Evolutionary conservation across 2,113 vertebrate genomes (phyloP).

Genomic region (Delphinapterus leucas): DNA sequence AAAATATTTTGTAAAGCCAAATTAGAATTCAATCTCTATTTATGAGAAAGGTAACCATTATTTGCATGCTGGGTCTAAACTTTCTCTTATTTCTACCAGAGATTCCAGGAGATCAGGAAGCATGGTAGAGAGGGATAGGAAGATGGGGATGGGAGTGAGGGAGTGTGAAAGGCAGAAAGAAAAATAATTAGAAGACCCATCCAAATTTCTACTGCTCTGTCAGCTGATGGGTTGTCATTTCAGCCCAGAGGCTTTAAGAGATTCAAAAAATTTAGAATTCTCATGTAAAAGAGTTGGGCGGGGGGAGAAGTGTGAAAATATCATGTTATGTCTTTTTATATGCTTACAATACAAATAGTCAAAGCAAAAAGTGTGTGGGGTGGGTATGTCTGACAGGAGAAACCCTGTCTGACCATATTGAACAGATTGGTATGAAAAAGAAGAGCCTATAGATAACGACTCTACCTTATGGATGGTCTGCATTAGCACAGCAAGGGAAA

Average conservation of each 20-base stretch:
- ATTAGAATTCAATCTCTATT: neutral
- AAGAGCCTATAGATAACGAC: neutral
- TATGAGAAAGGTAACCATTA: neutral
- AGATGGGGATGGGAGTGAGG: accelerated
- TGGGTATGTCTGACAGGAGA: neutral
- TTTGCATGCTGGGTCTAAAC: neutral
- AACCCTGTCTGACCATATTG: neutral
- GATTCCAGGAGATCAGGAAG: neutral
- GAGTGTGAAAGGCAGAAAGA: neutral
- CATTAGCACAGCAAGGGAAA: conserved; percentile 10
- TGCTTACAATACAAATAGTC: neutral
- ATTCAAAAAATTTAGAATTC: neutral
- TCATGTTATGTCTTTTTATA: neutral
- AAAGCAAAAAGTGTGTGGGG: neutral
- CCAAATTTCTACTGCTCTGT: neutral
- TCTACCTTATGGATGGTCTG: neutral
- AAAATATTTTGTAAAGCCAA: conserved; percentile 24
- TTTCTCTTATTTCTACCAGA: neutral
- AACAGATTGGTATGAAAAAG: conserved; percentile 26
- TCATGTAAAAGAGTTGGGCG: neutral
- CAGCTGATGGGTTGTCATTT: neutral
- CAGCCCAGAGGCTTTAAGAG: neutral
- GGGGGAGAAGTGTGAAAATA: neutral
- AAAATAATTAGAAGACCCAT: neutral
- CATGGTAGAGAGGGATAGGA: neutral